Percentiles rank a stretch among this genome's conserved stretches.
These are phyloP conservation scores for Thelaira solivaga DNA, from an alignment of 2,888 invertebrate genomes.

Conservation along the genomic window DNA sequence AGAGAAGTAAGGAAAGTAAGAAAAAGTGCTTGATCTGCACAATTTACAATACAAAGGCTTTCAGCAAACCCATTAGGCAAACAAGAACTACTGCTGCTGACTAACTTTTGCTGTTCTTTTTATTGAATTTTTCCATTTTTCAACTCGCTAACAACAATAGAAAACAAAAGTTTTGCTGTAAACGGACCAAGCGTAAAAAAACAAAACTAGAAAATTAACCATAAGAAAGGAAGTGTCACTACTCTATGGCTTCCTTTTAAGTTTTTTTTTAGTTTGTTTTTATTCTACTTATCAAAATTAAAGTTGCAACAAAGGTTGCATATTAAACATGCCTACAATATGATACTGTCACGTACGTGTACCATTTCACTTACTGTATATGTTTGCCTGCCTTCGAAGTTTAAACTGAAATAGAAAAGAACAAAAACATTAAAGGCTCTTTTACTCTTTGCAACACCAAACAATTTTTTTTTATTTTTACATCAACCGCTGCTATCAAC, in stretches of 20 bases:
- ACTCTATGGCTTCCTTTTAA: slow-evolving; percentile 51
- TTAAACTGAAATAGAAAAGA: not conserved
- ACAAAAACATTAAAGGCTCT: not conserved
- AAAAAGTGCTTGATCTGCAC: slow-evolving; percentile 5
- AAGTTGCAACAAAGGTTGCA: slow-evolving; percentile 35
- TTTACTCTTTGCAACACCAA: not conserved
- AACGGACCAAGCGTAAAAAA: not conserved
- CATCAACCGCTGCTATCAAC: not conserved
- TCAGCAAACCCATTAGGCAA: too few relatives aligned
- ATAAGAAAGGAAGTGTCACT: slow-evolving; percentile 51
- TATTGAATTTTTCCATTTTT: not conserved
- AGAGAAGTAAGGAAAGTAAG: not conserved
- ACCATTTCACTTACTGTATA: not conserved
- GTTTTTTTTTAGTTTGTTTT: not conserved
- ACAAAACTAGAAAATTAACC: not conserved
- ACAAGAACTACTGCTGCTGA: too few relatives aligned
- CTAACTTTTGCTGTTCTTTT: not conserved
- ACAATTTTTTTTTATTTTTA: not conserved
- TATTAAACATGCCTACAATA: slow-evolving; percentile 16
- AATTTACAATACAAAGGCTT: not conserved
- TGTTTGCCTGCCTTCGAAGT: not conserved
- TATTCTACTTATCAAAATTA: not conserved
- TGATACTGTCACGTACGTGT: not conserved
- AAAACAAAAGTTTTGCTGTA: slow-evolving; percentile 52
- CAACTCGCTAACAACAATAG: slow-evolving; percentile 45